These are phyloP conservation scores for Cydia amplana DNA, from an alignment of 1,140 invertebrate genomes.

Conservation along the genomic window DNA sequence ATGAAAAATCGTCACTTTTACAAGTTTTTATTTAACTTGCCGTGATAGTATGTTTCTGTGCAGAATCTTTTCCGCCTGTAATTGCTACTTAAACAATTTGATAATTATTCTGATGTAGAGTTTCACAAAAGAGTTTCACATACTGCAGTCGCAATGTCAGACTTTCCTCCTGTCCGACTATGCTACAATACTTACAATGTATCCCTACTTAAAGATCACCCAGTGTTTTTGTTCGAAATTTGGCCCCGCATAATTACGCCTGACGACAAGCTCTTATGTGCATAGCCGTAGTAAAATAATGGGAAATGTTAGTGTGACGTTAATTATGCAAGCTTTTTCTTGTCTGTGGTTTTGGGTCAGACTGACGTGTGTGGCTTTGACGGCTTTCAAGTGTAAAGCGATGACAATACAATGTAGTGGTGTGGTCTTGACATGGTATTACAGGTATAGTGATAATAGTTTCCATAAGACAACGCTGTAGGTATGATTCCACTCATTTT, in stretches of 20 bases:
- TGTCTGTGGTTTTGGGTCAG: neutral
- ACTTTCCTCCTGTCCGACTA: too few relatives aligned
- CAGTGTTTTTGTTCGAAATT: neutral
- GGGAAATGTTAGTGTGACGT: neutral
- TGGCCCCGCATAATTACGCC: neutral
- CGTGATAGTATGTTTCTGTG: too few relatives aligned
- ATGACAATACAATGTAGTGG: neutral
- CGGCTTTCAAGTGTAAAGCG: neutral
- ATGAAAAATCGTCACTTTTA: neutral
- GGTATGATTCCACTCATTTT: too few relatives aligned
- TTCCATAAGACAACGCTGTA: too few relatives aligned
- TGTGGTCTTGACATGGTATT: too few relatives aligned
- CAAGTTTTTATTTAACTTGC: neutral
- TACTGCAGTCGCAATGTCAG: too few relatives aligned
- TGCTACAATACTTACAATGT: neutral
- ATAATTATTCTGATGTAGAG: too few relatives aligned
- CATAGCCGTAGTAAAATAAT: neutral
- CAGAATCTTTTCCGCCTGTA: too few relatives aligned
- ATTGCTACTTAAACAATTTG: too few relatives aligned
- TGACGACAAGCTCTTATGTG: neutral
- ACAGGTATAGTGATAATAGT: too few relatives aligned
- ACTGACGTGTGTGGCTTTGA: neutral
- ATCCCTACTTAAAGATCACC: neutral
- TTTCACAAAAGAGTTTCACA: too few relatives aligned
- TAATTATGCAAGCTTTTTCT: neutral